Conservation (phyloP, 1,140 invertebrate species). For the Tetramorium simillimum region DNA sequence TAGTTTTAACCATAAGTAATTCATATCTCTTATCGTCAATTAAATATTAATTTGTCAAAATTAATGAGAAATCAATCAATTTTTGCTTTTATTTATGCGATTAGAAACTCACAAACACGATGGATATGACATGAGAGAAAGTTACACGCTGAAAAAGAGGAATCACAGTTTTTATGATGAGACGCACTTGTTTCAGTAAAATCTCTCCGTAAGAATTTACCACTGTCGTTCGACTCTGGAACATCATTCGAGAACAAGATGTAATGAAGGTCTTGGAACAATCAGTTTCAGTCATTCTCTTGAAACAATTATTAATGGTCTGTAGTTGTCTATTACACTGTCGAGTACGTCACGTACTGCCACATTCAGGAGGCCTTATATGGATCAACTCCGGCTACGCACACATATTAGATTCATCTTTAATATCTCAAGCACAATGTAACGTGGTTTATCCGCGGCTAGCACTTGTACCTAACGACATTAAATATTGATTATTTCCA, state of each 20-base stretch:
- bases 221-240: not conserved
- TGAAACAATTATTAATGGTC: conserved; percentile 14
- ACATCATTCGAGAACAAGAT: not conserved
- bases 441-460: not conserved
- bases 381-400: not conserved
- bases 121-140: not conserved
- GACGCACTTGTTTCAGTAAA: not conserved
- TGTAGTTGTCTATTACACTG: not conserved
- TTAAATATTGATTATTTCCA: conserved; percentile 39
- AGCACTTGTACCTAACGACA: conserved; percentile 4
- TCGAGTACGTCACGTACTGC: not conserved
- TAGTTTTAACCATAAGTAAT: not conserved
- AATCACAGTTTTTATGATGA: not conserved
- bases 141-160: not conserved
- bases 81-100: not conserved
- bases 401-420: not conserved
- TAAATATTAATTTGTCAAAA: not conserved
- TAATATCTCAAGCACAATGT: conserved; percentile 7
- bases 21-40: not conserved
- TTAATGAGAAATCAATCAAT: not conserved
- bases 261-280: not conserved
- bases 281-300: not conserved
- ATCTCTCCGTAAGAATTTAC: not conserved
- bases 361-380: not conserved
- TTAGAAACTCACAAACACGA: not conserved